Evolutionary conservation across 2,113 vertebrate genomes (phyloP), one percentile per base, ranked within the genome.

Genomic region (Pionites leucogaster): DNA sequence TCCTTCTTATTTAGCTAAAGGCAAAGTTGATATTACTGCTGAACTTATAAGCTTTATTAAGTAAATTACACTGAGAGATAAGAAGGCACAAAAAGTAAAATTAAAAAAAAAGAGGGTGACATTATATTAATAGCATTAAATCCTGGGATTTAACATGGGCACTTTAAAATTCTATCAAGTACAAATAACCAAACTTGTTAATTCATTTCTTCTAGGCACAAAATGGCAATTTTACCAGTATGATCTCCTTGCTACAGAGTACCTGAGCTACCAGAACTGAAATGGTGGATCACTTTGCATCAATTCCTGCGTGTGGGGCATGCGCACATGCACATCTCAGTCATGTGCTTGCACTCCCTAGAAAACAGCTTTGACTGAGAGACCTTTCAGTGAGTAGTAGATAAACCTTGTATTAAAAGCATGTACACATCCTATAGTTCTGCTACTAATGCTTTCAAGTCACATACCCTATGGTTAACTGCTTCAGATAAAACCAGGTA

Each of bases 41-140:
- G 70, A 87, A 90, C 27, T 71, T 76, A 72, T 2, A 85, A 87
- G 65, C 70, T 82, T 86, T 79, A 82, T 76, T 91, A 94, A 95
- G 62, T 78, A 93, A 96, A 94, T 87, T 90, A 93, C 70, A 79
- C 15, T 76, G 57, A 50, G 84, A 96, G 90, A 92, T 91, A 95
- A 95, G 82, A 71, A 75, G 65, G 55, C 85, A 71, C 11, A 4
- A 42, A 64, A 96, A 89, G 72, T 62, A 69, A 89, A 86, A 55
- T 83, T 49, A 3, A 62, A 47, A 12, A 37, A 31, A 46, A 52
- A 23, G 7, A 63, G 11, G 1, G 49, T 27, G 92, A 68, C 33
- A 50, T 76, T 93, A 46, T 68, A 39, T 65, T 91, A 94, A 94
- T 79, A 84, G 74, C 81, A 91, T 82, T 87, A 93, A 95, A 93